Base-by-base conservation (phyloP, 2,888 invertebrate genomes). In the Macaria notata region DNA sequence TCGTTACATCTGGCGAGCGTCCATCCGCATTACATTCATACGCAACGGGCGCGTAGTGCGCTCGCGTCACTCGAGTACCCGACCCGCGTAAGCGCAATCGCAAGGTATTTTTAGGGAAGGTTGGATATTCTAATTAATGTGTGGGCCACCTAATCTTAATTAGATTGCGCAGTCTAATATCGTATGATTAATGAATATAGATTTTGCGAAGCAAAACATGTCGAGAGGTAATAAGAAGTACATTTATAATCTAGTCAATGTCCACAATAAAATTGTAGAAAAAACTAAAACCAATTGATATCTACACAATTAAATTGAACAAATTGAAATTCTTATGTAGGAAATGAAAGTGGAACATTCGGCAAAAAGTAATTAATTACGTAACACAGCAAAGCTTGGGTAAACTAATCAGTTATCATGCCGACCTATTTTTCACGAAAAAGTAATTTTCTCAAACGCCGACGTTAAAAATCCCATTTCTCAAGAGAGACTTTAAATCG, bases 1-100 rank as follows among this genome's bases (percentile, higher is more conserved):
- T 69, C 56, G 64, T 68, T 72, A 65, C 68, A 72, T 66, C 76
- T 83, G 82, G 82, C 81, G 63, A 59, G 56, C 56, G 68, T 74
- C 79, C 79, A 77, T 72, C 71, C 70, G 68, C 68, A 65, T 71
- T 69, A 72, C 73, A 68, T 59, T 73, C 71, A 70, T 69, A 68
- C 66, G 68, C 65, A 66, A 56, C 52, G 70, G 72, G 76, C 72
- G 72, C 61, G 71, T 66, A 65, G 59, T 53, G 53, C 45, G 61
- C 52, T 70, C 73, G 69, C 72, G 73, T 77, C 74, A 74, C 46
- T 56, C 63, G 59, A 63, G 59, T 56, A 55, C 52, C 54, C 46
- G 53, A 53, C 45, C 52, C 38, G 54, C 51, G 56, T 56, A 48
- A 57, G 45, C 58, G 38, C 55, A 56, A 62, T 50, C 55, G 47